A percentile compares a stretch with the other conserved stretches of the same genome.
Evolutionary conservation across 1,140 invertebrate genomes (phyloP).

Genomic region (Metaphire vulgaris): DNA sequence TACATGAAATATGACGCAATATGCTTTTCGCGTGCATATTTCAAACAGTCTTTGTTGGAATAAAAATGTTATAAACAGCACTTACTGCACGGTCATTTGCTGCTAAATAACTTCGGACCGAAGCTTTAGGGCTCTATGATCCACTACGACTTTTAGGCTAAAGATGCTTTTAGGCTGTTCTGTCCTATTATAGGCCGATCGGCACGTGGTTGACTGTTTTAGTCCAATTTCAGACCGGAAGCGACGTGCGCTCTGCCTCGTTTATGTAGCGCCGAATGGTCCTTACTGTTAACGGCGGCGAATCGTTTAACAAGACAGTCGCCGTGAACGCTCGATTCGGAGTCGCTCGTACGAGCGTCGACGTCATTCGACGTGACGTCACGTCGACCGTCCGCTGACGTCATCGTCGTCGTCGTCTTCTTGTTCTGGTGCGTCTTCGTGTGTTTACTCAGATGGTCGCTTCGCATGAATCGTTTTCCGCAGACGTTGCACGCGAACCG

Average conservation of each 20-base stretch:
- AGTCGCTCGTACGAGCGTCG: background rate
- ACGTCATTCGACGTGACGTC: background rate
- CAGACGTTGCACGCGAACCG: constrained; percentile 83
- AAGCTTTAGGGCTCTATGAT: too few species aligned
- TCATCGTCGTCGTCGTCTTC: constrained; percentile 8
- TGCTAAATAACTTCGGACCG: too few species aligned
- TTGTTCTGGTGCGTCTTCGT: constrained; percentile 45
- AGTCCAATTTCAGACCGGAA: background rate
- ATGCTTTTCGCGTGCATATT: too few species aligned
- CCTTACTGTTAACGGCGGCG: background rate
- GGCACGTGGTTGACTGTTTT: background rate
- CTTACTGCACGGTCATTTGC: too few species aligned
- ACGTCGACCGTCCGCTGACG: background rate
- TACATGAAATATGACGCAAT: too few species aligned
- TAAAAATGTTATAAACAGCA: too few species aligned
- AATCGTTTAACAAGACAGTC: background rate
- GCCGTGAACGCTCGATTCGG: background rate
- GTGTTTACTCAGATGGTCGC: constrained; percentile 52
- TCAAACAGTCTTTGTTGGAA: too few species aligned
- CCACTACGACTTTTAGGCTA: background rate
- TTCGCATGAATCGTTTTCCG: constrained; percentile 85
- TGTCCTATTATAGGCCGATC: too few species aligned
- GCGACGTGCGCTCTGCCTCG: background rate
- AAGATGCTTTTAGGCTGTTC: background rate
- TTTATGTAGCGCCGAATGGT: background rate